Conservation (phyloP, 2,888 invertebrate species). For the Patella pellucida region DNA sequence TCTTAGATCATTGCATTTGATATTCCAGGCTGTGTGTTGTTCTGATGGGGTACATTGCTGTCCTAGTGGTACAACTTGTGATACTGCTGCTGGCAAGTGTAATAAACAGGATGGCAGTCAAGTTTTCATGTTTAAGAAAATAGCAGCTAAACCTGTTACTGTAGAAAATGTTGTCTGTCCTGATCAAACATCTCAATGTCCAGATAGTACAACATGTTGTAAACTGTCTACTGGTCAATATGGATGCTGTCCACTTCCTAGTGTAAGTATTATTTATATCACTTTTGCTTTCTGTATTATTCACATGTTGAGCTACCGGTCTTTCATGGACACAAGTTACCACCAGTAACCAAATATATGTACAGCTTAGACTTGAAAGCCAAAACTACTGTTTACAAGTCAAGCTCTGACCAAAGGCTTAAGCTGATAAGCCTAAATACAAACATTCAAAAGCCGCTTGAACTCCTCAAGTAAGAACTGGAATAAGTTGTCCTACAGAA, state of each 20-base stretch:
- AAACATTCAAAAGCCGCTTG: too few species aligned
- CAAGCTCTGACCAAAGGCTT: too few species aligned
- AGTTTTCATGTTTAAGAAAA: constrained; percentile 14
- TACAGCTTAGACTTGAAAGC: too few species aligned
- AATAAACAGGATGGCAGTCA: neutral
- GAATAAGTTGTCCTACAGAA: too few species aligned
- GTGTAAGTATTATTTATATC: constrained; percentile 25
- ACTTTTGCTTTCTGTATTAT: too few species aligned
- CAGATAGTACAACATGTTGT: constrained; percentile 51
- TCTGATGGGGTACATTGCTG: constrained; percentile 62
- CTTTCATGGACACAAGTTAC: too few species aligned
- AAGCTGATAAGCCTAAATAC: too few species aligned
- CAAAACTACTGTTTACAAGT: too few species aligned
- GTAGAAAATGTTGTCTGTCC: constrained; percentile 40
- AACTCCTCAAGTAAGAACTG: too few species aligned
- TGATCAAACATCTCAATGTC: constrained; percentile 39
- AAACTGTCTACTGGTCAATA: constrained; percentile 36
- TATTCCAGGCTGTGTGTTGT: constrained; percentile 56
- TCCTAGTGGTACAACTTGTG: constrained; percentile 50
- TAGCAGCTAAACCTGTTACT: constrained; percentile 8
- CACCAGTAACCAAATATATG: too few species aligned
- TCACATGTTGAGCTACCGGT: too few species aligned
- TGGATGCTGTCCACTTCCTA: constrained; percentile 49
- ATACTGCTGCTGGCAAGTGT: constrained; percentile 33
- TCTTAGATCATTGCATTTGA: neutral